phyloP scores from a whole-genome alignment of 2,888 invertebrate genomes.

The Tinea pellionella region DNA sequence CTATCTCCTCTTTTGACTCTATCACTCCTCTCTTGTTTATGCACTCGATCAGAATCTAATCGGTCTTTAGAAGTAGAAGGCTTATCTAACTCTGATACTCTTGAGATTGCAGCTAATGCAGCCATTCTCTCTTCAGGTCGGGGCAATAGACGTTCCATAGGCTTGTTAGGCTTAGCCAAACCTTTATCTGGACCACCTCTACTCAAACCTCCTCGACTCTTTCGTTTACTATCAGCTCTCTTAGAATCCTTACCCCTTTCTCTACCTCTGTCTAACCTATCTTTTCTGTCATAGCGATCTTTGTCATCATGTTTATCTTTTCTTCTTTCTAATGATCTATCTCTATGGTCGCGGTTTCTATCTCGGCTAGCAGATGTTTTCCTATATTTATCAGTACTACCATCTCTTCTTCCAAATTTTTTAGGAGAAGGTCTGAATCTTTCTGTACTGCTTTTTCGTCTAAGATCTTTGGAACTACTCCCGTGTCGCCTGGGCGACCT shows the following conservation, averaged over 20 bases:
- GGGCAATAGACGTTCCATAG: conserved; percentile 72
- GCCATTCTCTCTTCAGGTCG: conserved; percentile 73
- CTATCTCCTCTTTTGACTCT: conserved; percentile 57
- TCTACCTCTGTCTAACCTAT: conserved; percentile 75
- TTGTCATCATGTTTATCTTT: conserved; percentile 68
- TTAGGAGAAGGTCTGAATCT: conserved; percentile 63
- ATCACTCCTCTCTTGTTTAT: conserved; percentile 59
- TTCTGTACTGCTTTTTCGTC: conserved; percentile 59
- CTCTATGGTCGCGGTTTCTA: conserved; percentile 61
- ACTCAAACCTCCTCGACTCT: conserved; percentile 57
- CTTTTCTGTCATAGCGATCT: conserved; percentile 74
- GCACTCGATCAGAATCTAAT: conserved; percentile 58
- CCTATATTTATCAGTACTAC: conserved; percentile 49
- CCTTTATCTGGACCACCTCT: conserved; percentile 62
- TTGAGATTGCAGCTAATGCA: conserved; percentile 66
- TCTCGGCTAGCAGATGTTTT: conserved; percentile 57
- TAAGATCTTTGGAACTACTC: conserved; percentile 50
- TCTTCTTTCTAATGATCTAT: conserved; percentile 56
- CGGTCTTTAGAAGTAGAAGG: conserved; percentile 57
- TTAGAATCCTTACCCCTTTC: conserved; percentile 68
- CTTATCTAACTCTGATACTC: conserved; percentile 52
- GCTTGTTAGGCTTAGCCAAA: conserved; percentile 71
- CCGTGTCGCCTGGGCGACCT: conserved; percentile 50
- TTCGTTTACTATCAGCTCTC: conserved; percentile 62
- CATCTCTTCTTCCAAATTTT: conserved; percentile 49